Conservation (phyloP, 1,140 invertebrate species). For the Tigriopus japonicus region DNA sequence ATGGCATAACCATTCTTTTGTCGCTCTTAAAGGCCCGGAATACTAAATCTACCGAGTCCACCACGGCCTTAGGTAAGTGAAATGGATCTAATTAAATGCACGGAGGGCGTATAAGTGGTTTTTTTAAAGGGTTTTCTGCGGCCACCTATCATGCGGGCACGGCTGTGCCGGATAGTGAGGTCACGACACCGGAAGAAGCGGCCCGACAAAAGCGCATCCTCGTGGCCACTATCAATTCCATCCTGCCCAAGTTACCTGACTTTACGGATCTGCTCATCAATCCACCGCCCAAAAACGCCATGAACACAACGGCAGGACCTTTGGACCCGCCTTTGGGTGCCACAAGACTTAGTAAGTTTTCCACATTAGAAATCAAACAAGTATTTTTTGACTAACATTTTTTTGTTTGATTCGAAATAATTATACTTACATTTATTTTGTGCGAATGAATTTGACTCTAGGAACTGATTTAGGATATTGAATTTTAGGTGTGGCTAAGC, state of each 20-base stretch:
- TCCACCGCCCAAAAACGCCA: constrained; percentile 43
- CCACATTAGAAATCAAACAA: no score
- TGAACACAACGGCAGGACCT: constrained; percentile 40
- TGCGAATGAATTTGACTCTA: no score
- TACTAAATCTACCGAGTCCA: no score
- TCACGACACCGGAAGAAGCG: not conserved
- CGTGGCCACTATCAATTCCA: not conserved
- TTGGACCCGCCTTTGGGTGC: constrained; percentile 53
- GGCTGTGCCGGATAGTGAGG: no score
- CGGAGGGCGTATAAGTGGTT: no score
- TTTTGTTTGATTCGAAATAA: no score
- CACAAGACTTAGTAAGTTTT: constrained; percentile 34
- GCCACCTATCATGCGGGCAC: no score
- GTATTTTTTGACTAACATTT: no score
- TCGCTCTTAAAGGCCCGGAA: constrained; percentile 38
- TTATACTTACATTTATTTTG: no score
- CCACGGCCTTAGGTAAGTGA: no score
- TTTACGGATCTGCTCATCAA: constrained; percentile 47
- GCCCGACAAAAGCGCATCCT: not conserved
- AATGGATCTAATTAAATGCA: no score
- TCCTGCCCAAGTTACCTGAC: constrained; percentile 10
- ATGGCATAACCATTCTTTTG: constrained; percentile 55
- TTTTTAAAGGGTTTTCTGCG: no score
- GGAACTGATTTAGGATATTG: not conserved
- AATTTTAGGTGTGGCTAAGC: constrained; percentile 34